A percentile compares a stretch with the other conserved stretches of the same genome.
Conservation (phyloP, 2,113 vertebrate genomes). For the Xerus inauris region DNA sequence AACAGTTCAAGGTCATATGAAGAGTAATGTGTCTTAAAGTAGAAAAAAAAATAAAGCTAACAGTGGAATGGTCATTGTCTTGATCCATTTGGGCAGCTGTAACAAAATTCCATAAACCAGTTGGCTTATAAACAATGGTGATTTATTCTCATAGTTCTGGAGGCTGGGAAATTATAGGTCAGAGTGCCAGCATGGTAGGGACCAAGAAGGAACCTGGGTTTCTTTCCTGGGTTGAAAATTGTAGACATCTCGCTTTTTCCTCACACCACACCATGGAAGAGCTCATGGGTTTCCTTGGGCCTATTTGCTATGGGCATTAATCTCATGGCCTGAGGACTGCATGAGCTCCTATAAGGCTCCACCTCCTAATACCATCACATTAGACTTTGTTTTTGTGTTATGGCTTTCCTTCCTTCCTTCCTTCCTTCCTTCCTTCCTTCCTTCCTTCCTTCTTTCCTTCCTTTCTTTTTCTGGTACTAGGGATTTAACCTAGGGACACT, state of each 20-base stretch:
- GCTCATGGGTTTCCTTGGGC: not conserved
- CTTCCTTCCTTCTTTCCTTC: fast-evolving
- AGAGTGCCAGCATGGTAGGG: not conserved
- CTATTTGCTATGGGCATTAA: not conserved
- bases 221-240: too few species aligned
- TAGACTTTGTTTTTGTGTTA: not conserved
- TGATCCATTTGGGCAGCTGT: not conserved
- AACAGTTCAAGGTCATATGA: conserved; percentile 33
- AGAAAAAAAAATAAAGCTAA: not conserved
- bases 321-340: too few species aligned
- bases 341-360: not conserved
- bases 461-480: too few species aligned
- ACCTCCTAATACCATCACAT: not conserved
- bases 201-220: fast-evolving
- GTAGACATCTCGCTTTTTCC: too few species aligned
- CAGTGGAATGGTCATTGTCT: not conserved
- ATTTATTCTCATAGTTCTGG: not conserved
- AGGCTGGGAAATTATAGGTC: not conserved
- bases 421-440: too few species aligned
- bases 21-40: not conserved
- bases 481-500: too few species aligned
- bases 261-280: not conserved
- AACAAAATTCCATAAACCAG: not conserved
- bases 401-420: not conserved
- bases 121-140: not conserved